phyloP scores from a whole-genome alignment of 2,113 vertebrate genomes.

The Terrapene triunguis region DNA sequence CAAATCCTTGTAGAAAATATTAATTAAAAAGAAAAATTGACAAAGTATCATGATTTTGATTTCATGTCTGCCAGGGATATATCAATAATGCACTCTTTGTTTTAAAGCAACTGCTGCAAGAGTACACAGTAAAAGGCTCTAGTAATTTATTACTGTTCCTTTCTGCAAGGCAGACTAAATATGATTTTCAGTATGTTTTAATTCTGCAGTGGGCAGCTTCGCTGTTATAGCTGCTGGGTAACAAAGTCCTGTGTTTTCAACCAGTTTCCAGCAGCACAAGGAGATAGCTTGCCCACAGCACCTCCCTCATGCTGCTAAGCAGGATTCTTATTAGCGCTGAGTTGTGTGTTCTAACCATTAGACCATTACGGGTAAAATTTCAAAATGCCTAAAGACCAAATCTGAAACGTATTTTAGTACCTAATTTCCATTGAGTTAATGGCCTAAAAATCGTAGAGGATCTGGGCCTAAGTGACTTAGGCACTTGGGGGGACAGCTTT shows the following conservation, averaged over 20 bases:
- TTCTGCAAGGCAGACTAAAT: slow-evolving; percentile 21
- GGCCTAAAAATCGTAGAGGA: neutral
- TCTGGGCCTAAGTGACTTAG: neutral
- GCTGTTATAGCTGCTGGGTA: neutral
- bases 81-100: slow-evolving; percentile 60
- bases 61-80: slow-evolving; percentile 30
- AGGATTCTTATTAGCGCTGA: neutral
- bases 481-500: neutral
- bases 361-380: neutral
- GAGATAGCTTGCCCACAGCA: neutral
- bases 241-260: neutral
- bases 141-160: slow-evolving; percentile 25
- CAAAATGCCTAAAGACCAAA: neutral
- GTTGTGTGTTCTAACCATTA: neutral
- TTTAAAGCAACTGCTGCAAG: slow-evolving; percentile 48
- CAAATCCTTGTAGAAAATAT: neutral
- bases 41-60: slow-evolving; percentile 21
- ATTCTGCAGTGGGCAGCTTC: slow-evolving; percentile 3
- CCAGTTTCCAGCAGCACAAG: neutral
- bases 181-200: neutral
- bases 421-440: neutral
- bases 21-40: slow-evolving; percentile 64
- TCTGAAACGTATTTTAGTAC: neutral
- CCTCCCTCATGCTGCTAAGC: fast-evolving
- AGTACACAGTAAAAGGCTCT: slow-evolving; percentile 43